Evolutionary conservation across 2,113 vertebrate genomes (phyloP).

Genomic region (Eulemur macaco): DNA sequence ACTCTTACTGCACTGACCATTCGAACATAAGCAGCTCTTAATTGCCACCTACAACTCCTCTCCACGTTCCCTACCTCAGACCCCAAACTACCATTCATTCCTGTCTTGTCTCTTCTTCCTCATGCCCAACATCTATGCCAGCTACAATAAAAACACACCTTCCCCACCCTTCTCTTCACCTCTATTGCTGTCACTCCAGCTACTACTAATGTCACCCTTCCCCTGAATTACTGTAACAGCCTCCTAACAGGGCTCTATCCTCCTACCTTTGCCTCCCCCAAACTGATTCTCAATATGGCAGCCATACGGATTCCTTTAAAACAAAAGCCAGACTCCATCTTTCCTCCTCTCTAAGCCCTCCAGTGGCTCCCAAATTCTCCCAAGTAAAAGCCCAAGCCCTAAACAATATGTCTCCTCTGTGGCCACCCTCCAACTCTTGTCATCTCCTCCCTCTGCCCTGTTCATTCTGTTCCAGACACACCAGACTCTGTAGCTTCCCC

Average conservation of each 20-base stretch:
- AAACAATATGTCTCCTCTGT: not conserved
- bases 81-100: not conserved
- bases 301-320: not conserved
- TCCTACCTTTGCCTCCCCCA: not conserved
- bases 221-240: not conserved
- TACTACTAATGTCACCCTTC: too few relatives aligned
- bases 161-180: not conserved
- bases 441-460: fast-evolving
- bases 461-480: not conserved
- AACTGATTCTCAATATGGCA: not conserved
- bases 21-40: not conserved
- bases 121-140: not conserved
- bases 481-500: not conserved
- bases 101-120: not conserved
- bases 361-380: not conserved
- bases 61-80: not conserved
- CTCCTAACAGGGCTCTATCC: not conserved
- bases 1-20: not conserved
- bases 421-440: fast-evolving
- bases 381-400: not conserved
- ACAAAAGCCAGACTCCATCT: not conserved
- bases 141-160: not conserved
- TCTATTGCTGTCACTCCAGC: not conserved
- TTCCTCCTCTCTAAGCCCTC: not conserved
- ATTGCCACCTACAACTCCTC: fast-evolving